phyloP scores from a whole-genome alignment of 2,113 vertebrate species.

The Peromyscus californicus region DNA sequence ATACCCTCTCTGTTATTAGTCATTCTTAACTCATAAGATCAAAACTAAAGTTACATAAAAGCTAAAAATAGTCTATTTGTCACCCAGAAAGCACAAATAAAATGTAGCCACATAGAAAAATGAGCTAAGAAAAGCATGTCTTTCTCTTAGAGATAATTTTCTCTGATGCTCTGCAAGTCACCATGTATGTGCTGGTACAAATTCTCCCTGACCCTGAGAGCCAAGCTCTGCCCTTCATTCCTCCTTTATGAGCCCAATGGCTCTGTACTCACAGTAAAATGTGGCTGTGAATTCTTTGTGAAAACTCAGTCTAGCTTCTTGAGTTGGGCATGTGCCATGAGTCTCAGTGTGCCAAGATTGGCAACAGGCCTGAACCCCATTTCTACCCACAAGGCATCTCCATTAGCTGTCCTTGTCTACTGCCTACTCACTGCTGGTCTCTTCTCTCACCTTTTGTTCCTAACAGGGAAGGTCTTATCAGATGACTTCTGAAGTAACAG shows the following conservation, averaged over 20 bases:
- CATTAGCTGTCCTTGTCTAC: background rate
- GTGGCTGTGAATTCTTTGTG: background rate
- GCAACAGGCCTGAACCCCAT: background rate
- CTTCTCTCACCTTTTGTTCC: background rate
- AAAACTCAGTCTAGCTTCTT: background rate
- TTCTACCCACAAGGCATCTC: background rate
- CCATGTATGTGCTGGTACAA: slow-evolving; percentile 73
- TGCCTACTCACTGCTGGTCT: background rate
- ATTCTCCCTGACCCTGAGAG: slow-evolving; percentile 43
- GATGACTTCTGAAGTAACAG: background rate
- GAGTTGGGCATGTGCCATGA: background rate
- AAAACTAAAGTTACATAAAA: slow-evolving; percentile 71
- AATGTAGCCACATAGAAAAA: slow-evolving; percentile 67
- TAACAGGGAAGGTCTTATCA: background rate
- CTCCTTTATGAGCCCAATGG: background rate
- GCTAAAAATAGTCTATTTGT: slow-evolving; percentile 75
- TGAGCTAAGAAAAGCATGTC: slow-evolving; percentile 17
- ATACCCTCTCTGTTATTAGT: slow-evolving; percentile 57
- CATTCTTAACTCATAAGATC: slow-evolving; percentile 65
- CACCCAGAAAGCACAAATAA: slow-evolving; percentile 70
- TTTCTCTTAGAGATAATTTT: slow-evolving; percentile 60
- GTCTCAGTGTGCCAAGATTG: background rate
- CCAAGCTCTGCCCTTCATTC: slow-evolving; percentile 53
- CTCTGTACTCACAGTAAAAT: background rate
- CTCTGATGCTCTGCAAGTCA: slow-evolving; percentile 51